Conservation (phyloP, 2,888 invertebrate species). For the Tricholauxania praeusta region DNA sequence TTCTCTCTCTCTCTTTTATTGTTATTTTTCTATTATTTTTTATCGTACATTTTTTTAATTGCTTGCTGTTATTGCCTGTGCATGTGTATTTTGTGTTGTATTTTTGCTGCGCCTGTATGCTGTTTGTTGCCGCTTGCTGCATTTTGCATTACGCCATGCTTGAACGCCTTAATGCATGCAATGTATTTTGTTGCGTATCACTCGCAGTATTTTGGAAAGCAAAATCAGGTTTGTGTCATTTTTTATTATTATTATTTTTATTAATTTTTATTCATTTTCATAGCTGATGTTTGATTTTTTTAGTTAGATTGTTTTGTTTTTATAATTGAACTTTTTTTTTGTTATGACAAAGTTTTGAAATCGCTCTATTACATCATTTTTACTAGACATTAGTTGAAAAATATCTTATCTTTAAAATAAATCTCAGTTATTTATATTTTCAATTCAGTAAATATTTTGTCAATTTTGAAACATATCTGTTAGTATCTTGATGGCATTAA, state of each 20-base stretch:
- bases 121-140: constrained; percentile 35
- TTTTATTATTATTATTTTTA: constrained; percentile 31
- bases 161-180: constrained; percentile 44
- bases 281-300: constrained; percentile 23
- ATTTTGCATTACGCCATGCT: constrained; percentile 43
- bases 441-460: too few species aligned
- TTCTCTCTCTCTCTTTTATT: constrained; percentile 16
- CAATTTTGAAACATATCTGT: too few species aligned
- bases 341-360: too few species aligned
- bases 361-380: too few species aligned
- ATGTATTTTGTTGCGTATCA: constrained; percentile 41
- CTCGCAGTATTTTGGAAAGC: constrained; percentile 82
- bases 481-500: too few species aligned
- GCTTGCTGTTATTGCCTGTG: constrained; percentile 31
- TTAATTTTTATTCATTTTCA: constrained; percentile 29
- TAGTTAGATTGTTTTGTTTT: constrained; percentile 20
- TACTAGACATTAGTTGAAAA: too few species aligned
- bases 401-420: too few species aligned
- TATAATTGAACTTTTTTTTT: too few species aligned
- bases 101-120: constrained; percentile 41
- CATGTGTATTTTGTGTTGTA: constrained; percentile 33
- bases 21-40: constrained; percentile 6
- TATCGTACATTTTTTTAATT: constrained; percentile 38
- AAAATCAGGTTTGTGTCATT: constrained; percentile 80
- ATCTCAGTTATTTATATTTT: too few species aligned